phyloP scores from a whole-genome alignment of 1,140 invertebrate genomes.

The Bactericera cockerelli region DNA sequence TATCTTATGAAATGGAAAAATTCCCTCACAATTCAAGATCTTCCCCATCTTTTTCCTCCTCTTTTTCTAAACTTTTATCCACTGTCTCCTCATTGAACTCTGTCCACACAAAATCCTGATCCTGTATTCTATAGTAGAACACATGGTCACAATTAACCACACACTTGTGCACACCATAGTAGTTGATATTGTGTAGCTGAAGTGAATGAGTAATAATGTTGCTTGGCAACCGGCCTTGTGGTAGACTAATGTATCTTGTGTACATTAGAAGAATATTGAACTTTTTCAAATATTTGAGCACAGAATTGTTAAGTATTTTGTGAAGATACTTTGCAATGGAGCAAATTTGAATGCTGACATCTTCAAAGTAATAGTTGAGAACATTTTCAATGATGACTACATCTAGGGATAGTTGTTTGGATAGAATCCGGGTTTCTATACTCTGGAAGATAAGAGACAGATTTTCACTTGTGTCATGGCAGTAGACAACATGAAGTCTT shows the following conservation, averaged over 20 bases:
- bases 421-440: neutral
- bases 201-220: no score
- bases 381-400: neutral
- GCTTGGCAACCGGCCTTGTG: no score
- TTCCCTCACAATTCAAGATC: no score
- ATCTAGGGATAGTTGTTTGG: neutral
- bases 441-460: neutral
- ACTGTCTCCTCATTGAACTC: neutral
- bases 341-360: neutral
- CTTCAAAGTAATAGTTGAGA: neutral
- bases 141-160: neutral
- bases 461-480: neutral
- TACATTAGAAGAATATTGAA: neutral
- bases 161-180: neutral
- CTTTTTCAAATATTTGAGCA: neutral
- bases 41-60: neutral
- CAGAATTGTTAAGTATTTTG: neutral
- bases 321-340: neutral
- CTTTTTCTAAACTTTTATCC: no score
- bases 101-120: neutral
- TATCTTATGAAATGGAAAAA: no score
- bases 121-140: neutral
- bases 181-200: neutral
- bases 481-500: neutral
- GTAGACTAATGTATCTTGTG: neutral